phyloP scores from a whole-genome alignment of 2,113 vertebrate species.

The Festucalex cinctus region DNA sequence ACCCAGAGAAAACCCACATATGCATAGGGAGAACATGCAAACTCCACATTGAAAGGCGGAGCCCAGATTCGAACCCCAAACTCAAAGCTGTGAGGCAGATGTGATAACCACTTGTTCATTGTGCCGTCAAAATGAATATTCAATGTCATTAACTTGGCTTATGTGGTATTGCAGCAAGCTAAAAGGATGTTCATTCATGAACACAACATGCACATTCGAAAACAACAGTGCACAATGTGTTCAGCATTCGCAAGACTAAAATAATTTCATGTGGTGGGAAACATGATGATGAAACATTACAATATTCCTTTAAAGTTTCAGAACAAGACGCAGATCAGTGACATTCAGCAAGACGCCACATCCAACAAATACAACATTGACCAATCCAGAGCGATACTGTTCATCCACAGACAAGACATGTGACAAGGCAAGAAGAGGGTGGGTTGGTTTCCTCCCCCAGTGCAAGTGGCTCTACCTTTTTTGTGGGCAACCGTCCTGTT shows the following conservation, averaged over 20 bases:
- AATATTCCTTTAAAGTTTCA: slow-evolving; percentile 34
- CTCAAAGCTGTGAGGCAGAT: not conserved
- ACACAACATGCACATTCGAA: not conserved
- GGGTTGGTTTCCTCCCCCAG: slow-evolving; percentile 63
- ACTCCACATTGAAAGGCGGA: not conserved
- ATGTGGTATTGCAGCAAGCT: not conserved
- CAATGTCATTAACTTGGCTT: not conserved
- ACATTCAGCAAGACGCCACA: slow-evolving; percentile 66
- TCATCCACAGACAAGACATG: slow-evolving; percentile 68
- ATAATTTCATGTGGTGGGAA: not conserved
- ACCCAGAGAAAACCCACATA: not conserved
- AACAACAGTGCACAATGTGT: not conserved
- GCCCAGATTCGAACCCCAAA: not conserved
- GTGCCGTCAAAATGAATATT: not conserved
- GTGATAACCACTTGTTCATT: not conserved
- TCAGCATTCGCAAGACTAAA: slow-evolving; percentile 47
- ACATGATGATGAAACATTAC: slow-evolving; percentile 1
- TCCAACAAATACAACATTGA: slow-evolving; percentile 63
- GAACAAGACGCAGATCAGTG: slow-evolving; percentile 45
- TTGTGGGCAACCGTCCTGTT: slow-evolving; percentile 99
- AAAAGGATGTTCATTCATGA: slow-evolving; percentile 1
- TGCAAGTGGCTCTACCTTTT: slow-evolving; percentile 92
- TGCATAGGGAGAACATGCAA: not conserved
- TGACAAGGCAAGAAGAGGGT: slow-evolving; percentile 50
- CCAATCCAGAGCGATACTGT: slow-evolving; percentile 48